A percentile compares a stretch with the other conserved stretches of the same genome.
These are phyloP conservation scores for Metridium senile DNA, from an alignment of 92 coral and sea anemone species.

Conservation along the genomic window DNA sequence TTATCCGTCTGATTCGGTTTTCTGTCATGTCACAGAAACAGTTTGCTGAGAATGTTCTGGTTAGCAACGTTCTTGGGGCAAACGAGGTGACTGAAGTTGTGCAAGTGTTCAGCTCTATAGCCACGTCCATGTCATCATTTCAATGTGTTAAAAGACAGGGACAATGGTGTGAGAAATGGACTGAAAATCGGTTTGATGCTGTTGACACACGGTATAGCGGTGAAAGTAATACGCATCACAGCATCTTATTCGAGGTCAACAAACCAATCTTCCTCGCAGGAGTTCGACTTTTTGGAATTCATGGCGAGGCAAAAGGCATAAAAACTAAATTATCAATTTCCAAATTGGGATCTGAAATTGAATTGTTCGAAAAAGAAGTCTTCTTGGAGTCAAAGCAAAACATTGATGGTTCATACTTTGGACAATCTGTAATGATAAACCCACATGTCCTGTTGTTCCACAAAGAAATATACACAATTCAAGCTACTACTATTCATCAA, in stretches of 20 bases:
- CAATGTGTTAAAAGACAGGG: background rate
- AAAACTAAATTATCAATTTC: background rate
- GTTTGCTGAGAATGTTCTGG: conserved; percentile 26
- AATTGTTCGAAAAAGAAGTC: background rate
- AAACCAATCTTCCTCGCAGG: conserved; percentile 28
- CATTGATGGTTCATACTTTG: conserved; percentile 11
- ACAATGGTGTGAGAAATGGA: conserved; percentile 10
- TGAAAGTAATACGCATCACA: background rate
- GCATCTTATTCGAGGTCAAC: conserved; percentile 7
- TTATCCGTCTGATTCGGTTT: conserved; percentile 20
- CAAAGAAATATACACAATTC: background rate
- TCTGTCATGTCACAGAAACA: conserved; percentile 30
- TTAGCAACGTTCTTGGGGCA: conserved; percentile 10
- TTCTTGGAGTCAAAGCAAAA: background rate
- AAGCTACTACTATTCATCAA: background rate
- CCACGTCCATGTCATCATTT: background rate
- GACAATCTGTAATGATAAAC: background rate
- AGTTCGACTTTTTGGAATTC: conserved; percentile 11
- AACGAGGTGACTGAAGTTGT: conserved; percentile 19
- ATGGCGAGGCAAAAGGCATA: background rate
- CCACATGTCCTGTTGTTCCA: background rate
- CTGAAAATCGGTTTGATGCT: conserved; percentile 4
- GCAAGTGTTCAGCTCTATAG: background rate
- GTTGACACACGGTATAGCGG: background rate
- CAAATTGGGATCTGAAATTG: background rate